These are phyloP conservation scores for Zaprionus davidi DNA, from an alignment of 1,140 invertebrate genomes.

Conservation along the genomic window DNA sequence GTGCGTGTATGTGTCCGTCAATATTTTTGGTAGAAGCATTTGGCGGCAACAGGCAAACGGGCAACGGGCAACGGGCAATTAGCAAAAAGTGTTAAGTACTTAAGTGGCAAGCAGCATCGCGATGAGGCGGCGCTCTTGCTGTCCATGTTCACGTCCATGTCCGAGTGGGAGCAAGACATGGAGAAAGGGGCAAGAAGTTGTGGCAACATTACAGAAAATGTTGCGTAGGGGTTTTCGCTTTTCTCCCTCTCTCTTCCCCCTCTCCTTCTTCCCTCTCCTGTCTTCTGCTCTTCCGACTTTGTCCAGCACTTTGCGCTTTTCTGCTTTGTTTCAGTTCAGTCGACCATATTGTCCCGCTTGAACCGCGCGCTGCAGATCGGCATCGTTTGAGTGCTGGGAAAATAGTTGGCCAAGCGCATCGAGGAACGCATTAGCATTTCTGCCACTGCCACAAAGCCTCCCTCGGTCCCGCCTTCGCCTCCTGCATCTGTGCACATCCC, in stretches of 20 bases:
- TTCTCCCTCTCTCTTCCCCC: neutral
- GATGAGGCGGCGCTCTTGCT: slow-evolving; percentile 53
- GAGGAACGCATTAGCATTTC: slow-evolving; percentile 81
- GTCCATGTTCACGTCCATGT: slow-evolving; percentile 46
- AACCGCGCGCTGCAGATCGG: slow-evolving; percentile 15
- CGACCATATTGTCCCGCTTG: slow-evolving; percentile 73
- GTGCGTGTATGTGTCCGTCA: slow-evolving; percentile 41
- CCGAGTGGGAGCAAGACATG: neutral
- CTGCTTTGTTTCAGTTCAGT: slow-evolving; percentile 81
- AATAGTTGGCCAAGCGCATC: slow-evolving; percentile 76
- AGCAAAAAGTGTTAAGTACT: slow-evolving; percentile 82
- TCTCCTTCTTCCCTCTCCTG: neutral
- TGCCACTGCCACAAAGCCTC: slow-evolving; percentile 52
- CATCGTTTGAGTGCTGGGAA: slow-evolving; percentile 80
- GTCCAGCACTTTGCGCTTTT: slow-evolving; percentile 73
- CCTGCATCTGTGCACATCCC: slow-evolving; percentile 5
- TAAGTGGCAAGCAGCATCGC: slow-evolving; percentile 66
- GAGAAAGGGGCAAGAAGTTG: neutral
- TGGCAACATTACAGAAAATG: slow-evolving; percentile 33
- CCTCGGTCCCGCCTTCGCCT: neutral
- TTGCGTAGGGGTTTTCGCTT: slow-evolving; percentile 76
- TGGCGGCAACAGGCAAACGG: slow-evolving; percentile 56
- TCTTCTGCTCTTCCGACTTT: slow-evolving; percentile 38
- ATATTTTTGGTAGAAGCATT: slow-evolving; percentile 64
- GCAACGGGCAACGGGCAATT: slow-evolving; percentile 74